Percentiles rank a stretch among this genome's conserved stretches.
These are phyloP conservation scores for Hemitrygon akajei DNA, from an alignment of 2,797 vertebrate genomes.

Conservation along the genomic window DNA sequence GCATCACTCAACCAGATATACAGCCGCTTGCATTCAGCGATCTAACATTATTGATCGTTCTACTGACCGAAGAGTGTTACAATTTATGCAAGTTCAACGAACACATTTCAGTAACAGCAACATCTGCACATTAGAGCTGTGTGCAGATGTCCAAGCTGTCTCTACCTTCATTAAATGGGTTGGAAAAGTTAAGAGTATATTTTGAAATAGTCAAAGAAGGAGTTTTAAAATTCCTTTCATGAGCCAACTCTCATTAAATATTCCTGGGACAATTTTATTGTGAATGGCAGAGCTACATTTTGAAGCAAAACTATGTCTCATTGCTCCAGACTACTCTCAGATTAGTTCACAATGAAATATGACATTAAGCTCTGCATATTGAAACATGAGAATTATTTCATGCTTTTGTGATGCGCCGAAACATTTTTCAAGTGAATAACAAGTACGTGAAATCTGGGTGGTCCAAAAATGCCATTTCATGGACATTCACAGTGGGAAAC, in stretches of 20 bases:
- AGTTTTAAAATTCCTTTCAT: background rate
- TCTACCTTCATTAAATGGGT: background rate
- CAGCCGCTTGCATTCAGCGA: background rate
- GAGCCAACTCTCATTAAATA: background rate
- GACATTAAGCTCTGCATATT: background rate
- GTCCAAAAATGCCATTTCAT: background rate
- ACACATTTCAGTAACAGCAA: conserved; percentile 16
- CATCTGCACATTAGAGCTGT: background rate
- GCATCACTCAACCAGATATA: conserved; percentile 21
- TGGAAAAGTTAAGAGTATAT: background rate
- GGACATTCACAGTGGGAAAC: background rate
- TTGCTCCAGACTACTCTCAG: background rate
- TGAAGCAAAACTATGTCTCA: background rate
- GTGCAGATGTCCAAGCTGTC: background rate
- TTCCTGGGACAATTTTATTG: background rate
- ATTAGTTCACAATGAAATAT: background rate
- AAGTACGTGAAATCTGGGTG: background rate
- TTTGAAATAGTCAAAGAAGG: background rate
- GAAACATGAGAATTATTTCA: background rate
- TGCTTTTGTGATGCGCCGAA: background rate
- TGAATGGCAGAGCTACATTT: background rate
- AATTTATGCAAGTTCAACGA: conserved; percentile 3
- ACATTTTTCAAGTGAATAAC: background rate
- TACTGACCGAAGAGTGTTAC: background rate
- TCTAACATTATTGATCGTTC: conserved; percentile 15